phyloP scores from a whole-genome alignment of 2,888 invertebrate genomes.

The Rhingia campestris region DNA sequence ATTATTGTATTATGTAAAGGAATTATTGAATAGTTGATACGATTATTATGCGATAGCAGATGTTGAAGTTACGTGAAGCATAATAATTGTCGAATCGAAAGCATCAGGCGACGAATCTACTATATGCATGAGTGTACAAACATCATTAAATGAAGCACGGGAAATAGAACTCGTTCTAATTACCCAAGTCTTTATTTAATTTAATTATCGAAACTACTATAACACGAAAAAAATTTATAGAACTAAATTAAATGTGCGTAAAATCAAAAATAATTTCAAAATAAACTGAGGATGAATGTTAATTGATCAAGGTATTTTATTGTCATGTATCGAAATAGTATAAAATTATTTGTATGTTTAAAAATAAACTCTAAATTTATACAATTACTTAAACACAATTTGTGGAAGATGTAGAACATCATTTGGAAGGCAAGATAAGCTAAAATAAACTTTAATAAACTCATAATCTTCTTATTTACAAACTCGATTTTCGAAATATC shows the following conservation, averaged over 20 bases:
- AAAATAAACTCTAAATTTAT: conserved; percentile 5
- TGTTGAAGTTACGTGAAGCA: no score
- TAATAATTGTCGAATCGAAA: no score
- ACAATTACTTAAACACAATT: conserved; percentile 15
- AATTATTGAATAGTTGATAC: no score
- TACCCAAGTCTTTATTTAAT: no score
- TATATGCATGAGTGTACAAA: no score
- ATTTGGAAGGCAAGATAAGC: conserved; percentile 26
- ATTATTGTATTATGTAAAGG: no score
- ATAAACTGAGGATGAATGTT: conserved; percentile 23
- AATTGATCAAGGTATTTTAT: conserved; percentile 50
- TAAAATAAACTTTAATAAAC: conserved; percentile 4
- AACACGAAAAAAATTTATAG: neutral
- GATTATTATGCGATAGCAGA: no score
- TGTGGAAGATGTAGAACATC: neutral
- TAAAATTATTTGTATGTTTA: conserved; percentile 17
- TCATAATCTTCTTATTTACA: conserved; percentile 19
- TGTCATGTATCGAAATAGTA: conserved; percentile 33
- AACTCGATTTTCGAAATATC: conserved; percentile 14
- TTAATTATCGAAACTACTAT: no score
- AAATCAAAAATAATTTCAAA: conserved; percentile 6
- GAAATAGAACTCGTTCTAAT: no score
- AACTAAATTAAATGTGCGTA: neutral
- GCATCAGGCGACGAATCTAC: no score
- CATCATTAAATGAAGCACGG: no score